A percentile compares a stretch with the other conserved stretches of the same genome.
Conservation (phyloP, 2,797 vertebrate species). For the Emydoidea blandingii region DNA sequence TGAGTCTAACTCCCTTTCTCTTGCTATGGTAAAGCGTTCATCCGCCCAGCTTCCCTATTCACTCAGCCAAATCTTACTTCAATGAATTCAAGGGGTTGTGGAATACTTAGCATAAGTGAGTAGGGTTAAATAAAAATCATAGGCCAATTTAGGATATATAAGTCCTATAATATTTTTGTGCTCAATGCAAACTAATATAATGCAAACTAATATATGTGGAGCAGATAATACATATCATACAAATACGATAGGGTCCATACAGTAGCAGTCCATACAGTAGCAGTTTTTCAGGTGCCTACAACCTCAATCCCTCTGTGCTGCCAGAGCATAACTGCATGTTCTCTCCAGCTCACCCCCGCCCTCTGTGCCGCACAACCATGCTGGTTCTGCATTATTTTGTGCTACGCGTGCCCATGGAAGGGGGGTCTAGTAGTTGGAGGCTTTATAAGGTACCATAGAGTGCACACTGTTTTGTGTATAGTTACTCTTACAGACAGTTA, state of each 20-base stretch:
- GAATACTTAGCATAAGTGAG: no score
- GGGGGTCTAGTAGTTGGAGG: not conserved
- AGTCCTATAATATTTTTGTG: no score
- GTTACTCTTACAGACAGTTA: not conserved
- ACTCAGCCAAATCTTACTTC: no score
- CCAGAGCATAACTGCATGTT: not conserved
- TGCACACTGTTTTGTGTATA: accelerated
- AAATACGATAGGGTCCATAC: not conserved
- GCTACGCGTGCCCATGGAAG: accelerated
- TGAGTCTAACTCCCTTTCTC: no score
- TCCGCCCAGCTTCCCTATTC: no score
- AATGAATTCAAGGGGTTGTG: no score
- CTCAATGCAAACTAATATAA: no score
- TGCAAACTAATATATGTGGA: no score
- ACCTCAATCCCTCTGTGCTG: not conserved
- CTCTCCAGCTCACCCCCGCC: not conserved
- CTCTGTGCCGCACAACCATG: accelerated
- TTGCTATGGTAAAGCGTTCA: no score
- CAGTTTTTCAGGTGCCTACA: not conserved
- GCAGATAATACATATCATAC: no score
- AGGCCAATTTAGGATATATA: no score
- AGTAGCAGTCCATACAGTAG: not conserved
- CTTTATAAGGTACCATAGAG: not conserved
- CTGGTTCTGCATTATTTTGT: accelerated
- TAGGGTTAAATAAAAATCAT: no score